Conservation (phyloP, 2,888 invertebrate genomes). For the Zygogramma bicolorata region DNA sequence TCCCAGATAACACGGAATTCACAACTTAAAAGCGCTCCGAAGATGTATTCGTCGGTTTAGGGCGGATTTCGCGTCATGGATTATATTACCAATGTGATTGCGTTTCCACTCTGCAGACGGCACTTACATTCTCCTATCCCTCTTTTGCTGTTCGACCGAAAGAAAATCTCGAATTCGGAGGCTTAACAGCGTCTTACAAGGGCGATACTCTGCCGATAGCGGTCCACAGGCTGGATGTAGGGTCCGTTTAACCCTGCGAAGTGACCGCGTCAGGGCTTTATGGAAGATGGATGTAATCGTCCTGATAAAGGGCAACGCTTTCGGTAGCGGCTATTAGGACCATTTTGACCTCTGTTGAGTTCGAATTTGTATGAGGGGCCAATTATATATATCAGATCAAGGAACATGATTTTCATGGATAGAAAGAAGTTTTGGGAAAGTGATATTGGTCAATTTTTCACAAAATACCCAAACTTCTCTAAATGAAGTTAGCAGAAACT, state of each 20-base stretch:
- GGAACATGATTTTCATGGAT: too few species aligned
- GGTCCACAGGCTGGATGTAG: constrained; percentile 53
- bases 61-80: constrained; percentile 35
- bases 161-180: constrained; percentile 58
- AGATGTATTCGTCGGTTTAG: constrained; percentile 22
- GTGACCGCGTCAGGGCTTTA: neutral
- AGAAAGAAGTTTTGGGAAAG: too few species aligned
- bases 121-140: constrained; percentile 45
- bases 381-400: neutral
- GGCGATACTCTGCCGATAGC: constrained; percentile 52
- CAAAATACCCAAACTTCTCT: too few species aligned
- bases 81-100: constrained; percentile 49
- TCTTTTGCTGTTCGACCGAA: constrained; percentile 63
- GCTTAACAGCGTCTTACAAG: constrained; percentile 57
- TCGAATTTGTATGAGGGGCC: neutral
- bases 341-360: neutral
- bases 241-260: constrained; percentile 1
- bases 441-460: too few species aligned
- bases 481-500: too few species aligned
- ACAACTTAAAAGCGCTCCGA: constrained; percentile 37
- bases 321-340: neutral
- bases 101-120: constrained; percentile 46
- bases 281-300: neutral
- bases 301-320: neutral
- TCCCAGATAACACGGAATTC: constrained; percentile 40